Conservation (phyloP, 2,888 invertebrate species). For the Xanthorhoe spadicearia region DNA sequence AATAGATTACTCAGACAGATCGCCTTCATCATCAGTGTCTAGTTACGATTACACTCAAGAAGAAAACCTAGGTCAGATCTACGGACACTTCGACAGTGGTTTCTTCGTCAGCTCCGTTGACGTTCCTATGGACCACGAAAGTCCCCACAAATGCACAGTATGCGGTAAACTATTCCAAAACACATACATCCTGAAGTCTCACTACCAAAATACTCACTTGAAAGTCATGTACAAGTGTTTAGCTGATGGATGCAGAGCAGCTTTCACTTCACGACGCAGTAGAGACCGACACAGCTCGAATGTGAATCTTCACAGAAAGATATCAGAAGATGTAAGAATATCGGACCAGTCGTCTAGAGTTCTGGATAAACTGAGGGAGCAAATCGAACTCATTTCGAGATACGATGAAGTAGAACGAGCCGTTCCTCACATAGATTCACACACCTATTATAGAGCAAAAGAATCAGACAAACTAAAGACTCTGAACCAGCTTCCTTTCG, state of each 20-base stretch:
- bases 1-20: slow-evolving; percentile 79
- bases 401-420: slow-evolving; percentile 89
- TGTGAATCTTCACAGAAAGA: slow-evolving; percentile 94
- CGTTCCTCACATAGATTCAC: slow-evolving; percentile 84
- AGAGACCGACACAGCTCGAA: slow-evolving; percentile 97
- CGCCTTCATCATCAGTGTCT: slow-evolving; percentile 86
- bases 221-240: slow-evolving; percentile 98
- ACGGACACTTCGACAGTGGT: slow-evolving; percentile 90
- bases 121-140: slow-evolving; percentile 95
- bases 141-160: slow-evolving; percentile 95
- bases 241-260: slow-evolving; percentile 97
- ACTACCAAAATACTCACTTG: slow-evolving; percentile 97
- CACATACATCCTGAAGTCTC: slow-evolving; percentile 96
- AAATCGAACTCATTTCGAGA: slow-evolving; percentile 91
- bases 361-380: slow-evolving; percentile 86
- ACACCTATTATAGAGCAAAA: slow-evolving; percentile 71
- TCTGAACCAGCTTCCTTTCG: slow-evolving; percentile 65
- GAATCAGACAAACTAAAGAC: slow-evolving; percentile 70
- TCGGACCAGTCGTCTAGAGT: slow-evolving; percentile 77
- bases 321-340: slow-evolving; percentile 86
- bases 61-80: slow-evolving; percentile 87
- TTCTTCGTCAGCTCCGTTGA: slow-evolving; percentile 90
- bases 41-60: slow-evolving; percentile 85
- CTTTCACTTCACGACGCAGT: slow-evolving; percentile 96
- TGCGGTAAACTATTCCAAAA: slow-evolving; percentile 98